Evolutionary conservation across 2,888 invertebrate genomes (phyloP).

Genomic region (Aphidoletes aphidimyza): DNA sequence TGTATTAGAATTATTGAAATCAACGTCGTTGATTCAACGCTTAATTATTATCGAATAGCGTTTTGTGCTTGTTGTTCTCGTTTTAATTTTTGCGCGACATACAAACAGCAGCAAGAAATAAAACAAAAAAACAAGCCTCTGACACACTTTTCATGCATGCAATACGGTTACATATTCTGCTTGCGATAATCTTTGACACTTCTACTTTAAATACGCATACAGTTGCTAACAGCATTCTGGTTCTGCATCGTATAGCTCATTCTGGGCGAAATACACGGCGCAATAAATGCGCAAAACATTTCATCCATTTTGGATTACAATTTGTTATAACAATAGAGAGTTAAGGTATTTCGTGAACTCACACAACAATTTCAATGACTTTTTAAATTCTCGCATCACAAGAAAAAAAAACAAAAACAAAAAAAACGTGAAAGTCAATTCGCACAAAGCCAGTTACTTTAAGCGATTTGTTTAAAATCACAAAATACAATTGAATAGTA

Average conservation of each 20-base stretch:
- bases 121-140: background rate
- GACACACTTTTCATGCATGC: conserved; percentile 3
- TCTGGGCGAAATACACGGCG: too few relatives aligned
- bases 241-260: too few relatives aligned
- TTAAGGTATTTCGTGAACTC: conserved; percentile 10
- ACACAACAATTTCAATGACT: conserved; percentile 2
- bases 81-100: background rate
- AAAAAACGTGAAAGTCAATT: background rate
- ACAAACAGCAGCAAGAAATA: background rate
- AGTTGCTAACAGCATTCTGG: background rate
- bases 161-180: background rate
- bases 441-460: background rate
- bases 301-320: too few relatives aligned
- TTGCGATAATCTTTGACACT: conserved; percentile 43
- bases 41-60: conserved; percentile 4
- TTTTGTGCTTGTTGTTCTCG: background rate
- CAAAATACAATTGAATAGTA: background rate
- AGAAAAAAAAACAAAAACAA: background rate
- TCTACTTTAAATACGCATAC: background rate
- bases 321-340: background rate
- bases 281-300: too few relatives aligned
- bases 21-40: too few relatives aligned
- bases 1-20: conserved; percentile 8
- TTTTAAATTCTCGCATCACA: background rate
- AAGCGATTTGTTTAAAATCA: background rate